phyloP scores from a whole-genome alignment of 2,113 vertebrate genomes.

The Perca flavescens region DNA sequence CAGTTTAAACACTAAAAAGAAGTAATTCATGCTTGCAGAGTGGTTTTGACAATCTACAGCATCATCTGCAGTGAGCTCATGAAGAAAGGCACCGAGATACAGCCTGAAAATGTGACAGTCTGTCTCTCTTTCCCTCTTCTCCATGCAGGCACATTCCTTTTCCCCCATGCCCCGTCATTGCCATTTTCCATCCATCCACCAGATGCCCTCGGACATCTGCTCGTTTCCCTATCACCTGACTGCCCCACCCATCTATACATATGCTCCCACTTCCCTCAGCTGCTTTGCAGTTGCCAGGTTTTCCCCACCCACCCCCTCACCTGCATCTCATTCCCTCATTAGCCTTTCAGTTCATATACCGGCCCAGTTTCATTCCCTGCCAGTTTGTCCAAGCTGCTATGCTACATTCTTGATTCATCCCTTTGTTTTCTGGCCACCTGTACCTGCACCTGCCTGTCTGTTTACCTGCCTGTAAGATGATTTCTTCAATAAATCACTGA shows the following conservation, averaged over 20 bases:
- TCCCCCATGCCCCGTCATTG: neutral
- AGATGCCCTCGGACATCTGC: slow-evolving; percentile 3
- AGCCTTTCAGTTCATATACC: neutral
- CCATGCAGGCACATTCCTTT: neutral
- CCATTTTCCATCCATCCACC: slow-evolving; percentile 3
- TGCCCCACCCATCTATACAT: neutral
- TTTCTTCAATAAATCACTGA: slow-evolving; percentile 6
- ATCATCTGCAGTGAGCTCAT: neutral
- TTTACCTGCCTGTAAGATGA: neutral
- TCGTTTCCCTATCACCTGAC: neutral
- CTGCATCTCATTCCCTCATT: slow-evolving; percentile 3
- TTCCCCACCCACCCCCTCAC: neutral
- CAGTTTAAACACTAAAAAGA: neutral
- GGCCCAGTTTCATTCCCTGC: neutral
- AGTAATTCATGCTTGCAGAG: neutral
- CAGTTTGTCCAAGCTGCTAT: neutral
- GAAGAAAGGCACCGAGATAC: neutral
- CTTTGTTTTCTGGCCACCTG: neutral
- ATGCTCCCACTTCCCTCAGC: slow-evolving; percentile 5
- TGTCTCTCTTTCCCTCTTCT: neutral
- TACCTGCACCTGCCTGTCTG: neutral
- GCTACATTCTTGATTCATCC: neutral
- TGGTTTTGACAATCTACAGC: neutral
- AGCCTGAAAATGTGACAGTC: neutral
- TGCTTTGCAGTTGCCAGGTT: neutral